Evolutionary conservation across 2,888 invertebrate genomes (phyloP), one percentile per base, ranked within the genome.

Genomic region (Zonitis immaculata): DNA sequence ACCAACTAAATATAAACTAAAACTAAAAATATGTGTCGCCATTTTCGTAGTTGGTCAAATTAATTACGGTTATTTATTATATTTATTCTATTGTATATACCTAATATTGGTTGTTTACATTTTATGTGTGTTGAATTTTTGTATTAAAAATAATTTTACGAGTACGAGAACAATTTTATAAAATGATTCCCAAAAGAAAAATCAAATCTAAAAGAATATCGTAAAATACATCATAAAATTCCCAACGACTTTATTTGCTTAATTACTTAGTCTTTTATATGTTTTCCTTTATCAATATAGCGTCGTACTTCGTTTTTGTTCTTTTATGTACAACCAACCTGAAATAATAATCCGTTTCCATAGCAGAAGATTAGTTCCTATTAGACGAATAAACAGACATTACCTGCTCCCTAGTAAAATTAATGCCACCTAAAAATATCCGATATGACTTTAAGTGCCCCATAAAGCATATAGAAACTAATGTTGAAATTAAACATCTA

Each of bases 201-300:
- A 63, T 65, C 61, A 62, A 56, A 61, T 56, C 52, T 54, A 39
- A 54, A 55, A 55, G 58, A 51, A 55, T 54, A 54, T 51, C 61
- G 56, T 61, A 62, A 62, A 62, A 61, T 52, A 47, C 54, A 51
- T 58, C 49, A 57, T 59, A 59, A 57, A 57, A 59, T 43, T 52
- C 45, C 52, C 54, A 55, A 55, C 56, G 63, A 58, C 60, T 66
- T 63, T 66, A 63, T 66, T 66, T 67, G 62, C 64, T 63, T 67
- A 66, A 67, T 67, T 67, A 67, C 67, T 65, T 60, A 63, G 60
- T 58, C 62, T 66, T 64, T 63, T 62, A 62, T 61, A 53, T 60
- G 58, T 61, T 60, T 49, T 60, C 58, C 56, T 63, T 61, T 59
- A 56, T 61, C 61, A 56, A 61, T 56, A 59, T 57, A 55, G 56